Evolutionary conservation across 1,140 invertebrate genomes (phyloP), one percentile per base, ranked within the genome.

Genomic region (Drosophila cardini): DNA sequence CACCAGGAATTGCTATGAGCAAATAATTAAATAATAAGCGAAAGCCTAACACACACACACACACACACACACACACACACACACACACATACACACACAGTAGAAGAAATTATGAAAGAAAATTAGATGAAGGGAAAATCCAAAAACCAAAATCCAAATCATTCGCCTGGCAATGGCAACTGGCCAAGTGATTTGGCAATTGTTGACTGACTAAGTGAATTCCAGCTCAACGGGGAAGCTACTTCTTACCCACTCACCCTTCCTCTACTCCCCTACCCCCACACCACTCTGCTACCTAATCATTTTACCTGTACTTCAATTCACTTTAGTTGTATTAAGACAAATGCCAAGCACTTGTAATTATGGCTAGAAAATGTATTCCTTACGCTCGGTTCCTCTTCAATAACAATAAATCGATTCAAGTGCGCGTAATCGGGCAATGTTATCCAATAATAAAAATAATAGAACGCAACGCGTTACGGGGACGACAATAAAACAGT

Each of bases 351-450:
- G 75, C 79, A 79, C 79, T 87, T 87, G 79, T 87, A 87, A 86
- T 86, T 86, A 87, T 82, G 72, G 83, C 78, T 69, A 67, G 64
- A 86, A 78, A 72, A 64, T 55, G 72, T 82, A 73, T 86, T 64
- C 63, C 60, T 62, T 57, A 16, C 55, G 55, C 70, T 69, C 34
- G 32, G 32, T 15, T 56, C 64, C 65, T 78, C 72, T 63, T 82
- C 82, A 87, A 86, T 87, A 86, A 86, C 83, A 79, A 86, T 86
- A 86, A 86, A 86, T 86, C 83, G 83, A 86, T 87, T 86, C 83
- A 76, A 86, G 83, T 82, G 79, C 72, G 69, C 76, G 83, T 86
- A 82, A 87, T 86, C 83, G 78, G 79, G 63, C 83, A 71, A 86
- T 87, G 76, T 76, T 86, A 86, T 86, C 76, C 83, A 82, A 81